Base-by-base conservation (phyloP, 2,113 vertebrate species). In the Rallus limicola region DNA sequence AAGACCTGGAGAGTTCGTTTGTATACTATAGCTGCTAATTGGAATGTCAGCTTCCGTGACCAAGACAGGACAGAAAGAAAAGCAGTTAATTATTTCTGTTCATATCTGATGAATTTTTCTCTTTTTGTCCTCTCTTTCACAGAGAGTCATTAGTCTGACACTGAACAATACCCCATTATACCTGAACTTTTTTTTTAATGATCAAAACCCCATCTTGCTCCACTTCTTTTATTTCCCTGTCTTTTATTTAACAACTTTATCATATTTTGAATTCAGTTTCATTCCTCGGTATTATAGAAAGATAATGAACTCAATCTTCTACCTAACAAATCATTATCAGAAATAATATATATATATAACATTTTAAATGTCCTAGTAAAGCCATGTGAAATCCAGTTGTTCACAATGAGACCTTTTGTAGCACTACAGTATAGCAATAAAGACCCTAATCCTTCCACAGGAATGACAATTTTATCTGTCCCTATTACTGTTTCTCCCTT, bases 11-110 rank as follows among this genome's bases (percentile, higher is more conserved):
- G 94, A 93, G 93, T 91, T 94, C 9, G 60, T 56, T 84, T 72
- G 55, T 95, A 89, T 89, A 85, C 95, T 44, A 52, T 85, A 91
- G 93, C 92, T 95, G 89, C 97, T 98, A 98, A 98, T 98, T 98
- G 98, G 98, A 97, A 98, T 92, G 95, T 97, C 97, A 93, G 95
- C 95, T 96, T 96, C 93, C 34, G 59, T 93, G 93, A 95, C 95
- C 90, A 96, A 96, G 92, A 95, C 96, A 95, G 34, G 88, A 93
- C 86, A 83, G 90, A 97, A 97, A 96, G 97, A 97, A 97, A 97
- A 95, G 95, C 97, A 68, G 96, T 97, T 98, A 98, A 98, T 98
- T 98, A 98, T 97, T 97, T 98, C 97, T 97, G 86, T 95, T 98
- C 96, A 94, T 97, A 98, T 97, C 97, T 97, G 96, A 98, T 98